Conservation (phyloP, 2,888 invertebrate species). For the Andricus quercusramuli region DNA sequence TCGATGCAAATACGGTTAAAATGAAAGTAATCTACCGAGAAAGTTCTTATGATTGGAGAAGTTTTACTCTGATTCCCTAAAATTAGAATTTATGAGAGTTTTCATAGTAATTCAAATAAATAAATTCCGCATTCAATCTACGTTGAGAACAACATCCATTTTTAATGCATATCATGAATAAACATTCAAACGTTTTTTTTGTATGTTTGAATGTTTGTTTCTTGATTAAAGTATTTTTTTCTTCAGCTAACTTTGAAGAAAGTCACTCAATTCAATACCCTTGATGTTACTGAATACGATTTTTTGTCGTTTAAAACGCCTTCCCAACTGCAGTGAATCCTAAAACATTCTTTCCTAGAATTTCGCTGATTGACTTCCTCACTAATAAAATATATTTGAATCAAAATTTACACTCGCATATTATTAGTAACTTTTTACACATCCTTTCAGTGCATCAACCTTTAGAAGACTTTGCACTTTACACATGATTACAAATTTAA, state of each 20-base stretch:
- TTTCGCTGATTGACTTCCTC: background rate
- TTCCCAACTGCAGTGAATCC: background rate
- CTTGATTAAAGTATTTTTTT: background rate
- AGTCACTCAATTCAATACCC: background rate
- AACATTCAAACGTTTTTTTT: background rate
- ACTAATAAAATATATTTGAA: background rate
- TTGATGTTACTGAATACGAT: background rate
- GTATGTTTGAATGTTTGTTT: background rate
- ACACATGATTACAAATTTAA: background rate
- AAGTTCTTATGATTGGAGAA: background rate
- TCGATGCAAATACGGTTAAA: background rate
- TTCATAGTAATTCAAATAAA: background rate
- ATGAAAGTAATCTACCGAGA: conserved; percentile 15
- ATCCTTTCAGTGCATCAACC: background rate
- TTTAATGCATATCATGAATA: too few relatives aligned
- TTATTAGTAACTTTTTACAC: background rate
- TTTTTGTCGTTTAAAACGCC: background rate
- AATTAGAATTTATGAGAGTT: background rate
- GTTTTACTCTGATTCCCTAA: background rate
- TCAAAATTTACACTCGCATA: background rate
- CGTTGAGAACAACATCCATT: too few relatives aligned
- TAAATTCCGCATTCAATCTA: background rate
- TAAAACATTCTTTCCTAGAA: background rate
- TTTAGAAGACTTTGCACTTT: background rate
- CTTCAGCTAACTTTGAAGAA: background rate